These are phyloP conservation scores for Acromyrmex heyeri DNA, from an alignment of 1,140 invertebrate genomes.

Conservation along the genomic window DNA sequence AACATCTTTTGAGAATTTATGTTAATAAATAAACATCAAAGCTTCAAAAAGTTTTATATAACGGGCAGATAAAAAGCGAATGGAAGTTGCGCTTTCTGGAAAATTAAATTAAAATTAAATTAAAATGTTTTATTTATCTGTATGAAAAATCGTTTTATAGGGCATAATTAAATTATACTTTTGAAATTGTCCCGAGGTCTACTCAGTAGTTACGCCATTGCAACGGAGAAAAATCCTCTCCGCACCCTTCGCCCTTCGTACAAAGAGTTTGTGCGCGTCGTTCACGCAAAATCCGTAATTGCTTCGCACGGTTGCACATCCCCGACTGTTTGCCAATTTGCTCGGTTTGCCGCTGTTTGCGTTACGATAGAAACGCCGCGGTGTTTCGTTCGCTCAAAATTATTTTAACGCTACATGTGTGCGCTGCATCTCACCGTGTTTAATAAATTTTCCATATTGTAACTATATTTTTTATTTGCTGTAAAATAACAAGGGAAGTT, in stretches of 20 bases:
- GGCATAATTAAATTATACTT: background rate
- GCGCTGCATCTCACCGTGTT: background rate
- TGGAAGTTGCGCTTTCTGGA: background rate
- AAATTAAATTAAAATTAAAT: constrained; percentile 4
- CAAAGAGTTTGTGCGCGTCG: constrained; percentile 78
- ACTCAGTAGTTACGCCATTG: constrained; percentile 59
- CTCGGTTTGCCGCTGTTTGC: constrained; percentile 76
- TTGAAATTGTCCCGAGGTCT: background rate
- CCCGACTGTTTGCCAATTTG: constrained; percentile 79
- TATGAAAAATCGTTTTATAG: background rate
- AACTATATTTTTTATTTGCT: background rate
- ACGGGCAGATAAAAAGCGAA: background rate
- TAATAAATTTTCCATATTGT: background rate
- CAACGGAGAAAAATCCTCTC: constrained; percentile 53
- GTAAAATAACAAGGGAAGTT: background rate
- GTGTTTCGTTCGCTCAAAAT: constrained; percentile 13
- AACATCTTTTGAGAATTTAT: background rate
- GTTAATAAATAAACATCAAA: background rate
- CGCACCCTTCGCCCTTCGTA: constrained; percentile 50
- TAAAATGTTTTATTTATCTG: background rate
- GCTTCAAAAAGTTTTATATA: background rate
- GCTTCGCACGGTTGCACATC: constrained; percentile 81
- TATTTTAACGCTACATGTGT: background rate
- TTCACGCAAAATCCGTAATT: constrained; percentile 82
- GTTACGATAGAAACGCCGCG: constrained; percentile 57